A percentile compares a stretch with the other conserved stretches of the same genome.
These are phyloP conservation scores for Palloptera scutellata DNA, from an alignment of 2,888 invertebrate genomes.

Conservation along the genomic window DNA sequence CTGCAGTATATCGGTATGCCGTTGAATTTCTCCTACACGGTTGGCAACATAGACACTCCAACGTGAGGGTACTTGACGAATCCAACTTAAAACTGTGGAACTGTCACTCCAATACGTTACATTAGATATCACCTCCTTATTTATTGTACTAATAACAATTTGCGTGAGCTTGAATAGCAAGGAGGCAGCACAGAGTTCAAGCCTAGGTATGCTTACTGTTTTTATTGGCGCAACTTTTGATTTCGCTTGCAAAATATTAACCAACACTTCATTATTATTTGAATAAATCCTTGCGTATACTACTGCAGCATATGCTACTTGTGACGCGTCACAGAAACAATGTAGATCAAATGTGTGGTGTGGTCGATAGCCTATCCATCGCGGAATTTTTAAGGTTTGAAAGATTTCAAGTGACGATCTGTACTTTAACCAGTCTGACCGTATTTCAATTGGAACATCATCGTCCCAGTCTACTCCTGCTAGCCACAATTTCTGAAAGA, in stretches of 20 bases:
- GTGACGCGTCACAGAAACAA: slow-evolving; percentile 31
- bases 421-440: slow-evolving; percentile 19
- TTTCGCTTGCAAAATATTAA: slow-evolving; percentile 25
- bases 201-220: slow-evolving; percentile 18
- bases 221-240: slow-evolving; percentile 26
- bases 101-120: too few relatives aligned
- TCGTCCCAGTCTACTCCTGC: slow-evolving; percentile 27
- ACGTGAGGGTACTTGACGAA: too few relatives aligned
- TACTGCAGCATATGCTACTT: slow-evolving; percentile 25
- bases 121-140: too few relatives aligned
- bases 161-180: slow-evolving; percentile 16
- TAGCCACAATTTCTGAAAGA: slow-evolving; percentile 28
- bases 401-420: slow-evolving; percentile 14
- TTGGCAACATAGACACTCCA: too few relatives aligned
- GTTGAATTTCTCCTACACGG: too few relatives aligned
- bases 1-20: slow-evolving; percentile 22
- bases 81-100: too few relatives aligned
- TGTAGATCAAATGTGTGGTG: slow-evolving; percentile 13
- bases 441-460: slow-evolving; percentile 1
- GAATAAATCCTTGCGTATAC: slow-evolving; percentile 21
- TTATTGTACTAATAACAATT: too few relatives aligned
- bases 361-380: slow-evolving; percentile 18
- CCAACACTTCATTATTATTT: not conserved
- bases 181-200: too few relatives aligned
- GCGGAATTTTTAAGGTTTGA: slow-evolving; percentile 18